A percentile compares a stretch with the other conserved stretches of the same genome.
Evolutionary conservation across 1,140 invertebrate species (phyloP).

Genomic region (Atopsyche davidsoni): DNA sequence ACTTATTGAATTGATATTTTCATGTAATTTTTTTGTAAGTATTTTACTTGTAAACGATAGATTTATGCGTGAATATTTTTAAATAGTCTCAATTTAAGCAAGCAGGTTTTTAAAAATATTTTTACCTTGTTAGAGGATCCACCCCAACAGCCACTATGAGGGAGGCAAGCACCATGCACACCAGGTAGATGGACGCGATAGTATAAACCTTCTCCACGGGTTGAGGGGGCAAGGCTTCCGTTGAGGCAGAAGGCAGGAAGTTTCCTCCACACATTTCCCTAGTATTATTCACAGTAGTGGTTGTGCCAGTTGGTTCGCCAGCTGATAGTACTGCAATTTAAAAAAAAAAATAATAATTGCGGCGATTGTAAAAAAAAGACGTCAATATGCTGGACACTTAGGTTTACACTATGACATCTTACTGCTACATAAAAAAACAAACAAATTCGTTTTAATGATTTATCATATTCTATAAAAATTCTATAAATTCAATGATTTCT

Average conservation of each 20-base stretch:
- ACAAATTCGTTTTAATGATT: too few relatives aligned
- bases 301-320: conserved; percentile 36
- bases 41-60: not conserved
- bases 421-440: too few relatives aligned
- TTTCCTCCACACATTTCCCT: conserved; percentile 60
- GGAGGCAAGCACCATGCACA: conserved; percentile 66
- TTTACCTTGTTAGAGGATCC: conserved; percentile 67
- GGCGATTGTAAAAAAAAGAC: too few relatives aligned
- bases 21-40: not conserved
- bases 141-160: conserved; percentile 69
- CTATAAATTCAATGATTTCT: too few relatives aligned
- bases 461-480: too few relatives aligned
- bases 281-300: conserved; percentile 37
- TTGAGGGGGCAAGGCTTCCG: conserved; percentile 50
- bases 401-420: too few relatives aligned
- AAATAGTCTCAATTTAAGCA: not conserved
- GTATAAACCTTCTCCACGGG: conserved; percentile 61
- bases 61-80: not conserved
- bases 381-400: too few relatives aligned
- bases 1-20: too few relatives aligned
- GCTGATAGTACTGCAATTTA: conserved; percentile 42
- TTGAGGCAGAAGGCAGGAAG: conserved; percentile 53
- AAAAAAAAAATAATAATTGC: too few relatives aligned
- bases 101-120: not conserved
- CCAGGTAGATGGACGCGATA: conserved; percentile 73